Conservation (phyloP, 2,113 vertebrate species). For the Erythrocercus mccallii region DNA sequence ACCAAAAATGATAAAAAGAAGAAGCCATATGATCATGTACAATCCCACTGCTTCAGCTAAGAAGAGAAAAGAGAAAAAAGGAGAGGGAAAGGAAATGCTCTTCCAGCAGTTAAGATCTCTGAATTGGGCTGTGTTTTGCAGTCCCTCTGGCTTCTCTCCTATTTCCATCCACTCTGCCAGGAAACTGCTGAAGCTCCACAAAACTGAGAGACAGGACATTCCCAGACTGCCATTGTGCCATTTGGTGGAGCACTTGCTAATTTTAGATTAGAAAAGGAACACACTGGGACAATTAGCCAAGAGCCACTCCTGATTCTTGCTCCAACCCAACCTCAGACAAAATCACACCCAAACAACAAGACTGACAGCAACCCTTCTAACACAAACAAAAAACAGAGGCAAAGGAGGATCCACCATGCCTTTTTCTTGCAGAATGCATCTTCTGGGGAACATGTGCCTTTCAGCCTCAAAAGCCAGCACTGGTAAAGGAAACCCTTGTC, state of each 20-base stretch:
- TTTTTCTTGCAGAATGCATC: not conserved
- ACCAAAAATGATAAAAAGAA: not conserved
- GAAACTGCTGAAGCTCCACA: constrained; percentile 72
- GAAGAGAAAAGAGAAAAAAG: not conserved
- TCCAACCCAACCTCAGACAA: constrained; percentile 34
- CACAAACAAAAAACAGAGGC: not conserved
- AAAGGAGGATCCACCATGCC: not conserved
- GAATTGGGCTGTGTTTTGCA: constrained; percentile 65
- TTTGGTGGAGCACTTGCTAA: constrained; percentile 69
- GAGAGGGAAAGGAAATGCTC: not conserved
- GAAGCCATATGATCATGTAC: not conserved
- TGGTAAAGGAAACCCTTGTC: not conserved
- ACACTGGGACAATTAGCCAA: constrained; percentile 58
- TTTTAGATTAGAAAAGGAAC: constrained; percentile 68
- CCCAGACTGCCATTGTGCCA: constrained; percentile 76
- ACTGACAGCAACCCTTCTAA: not conserved
- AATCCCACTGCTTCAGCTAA: not conserved
- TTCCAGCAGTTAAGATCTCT: not conserved
- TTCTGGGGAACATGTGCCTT: not conserved
- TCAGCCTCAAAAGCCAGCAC: not conserved
- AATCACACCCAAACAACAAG: constrained; percentile 38
- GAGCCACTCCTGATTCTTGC: constrained; percentile 33
- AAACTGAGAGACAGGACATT: constrained; percentile 73
- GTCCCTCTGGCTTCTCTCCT: constrained; percentile 79
- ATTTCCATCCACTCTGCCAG: constrained; percentile 80